Percentiles rank a stretch among this genome's conserved stretches.
phyloP scores from a whole-genome alignment of 2,113 vertebrate species.

The Stigmatopora argus region DNA sequence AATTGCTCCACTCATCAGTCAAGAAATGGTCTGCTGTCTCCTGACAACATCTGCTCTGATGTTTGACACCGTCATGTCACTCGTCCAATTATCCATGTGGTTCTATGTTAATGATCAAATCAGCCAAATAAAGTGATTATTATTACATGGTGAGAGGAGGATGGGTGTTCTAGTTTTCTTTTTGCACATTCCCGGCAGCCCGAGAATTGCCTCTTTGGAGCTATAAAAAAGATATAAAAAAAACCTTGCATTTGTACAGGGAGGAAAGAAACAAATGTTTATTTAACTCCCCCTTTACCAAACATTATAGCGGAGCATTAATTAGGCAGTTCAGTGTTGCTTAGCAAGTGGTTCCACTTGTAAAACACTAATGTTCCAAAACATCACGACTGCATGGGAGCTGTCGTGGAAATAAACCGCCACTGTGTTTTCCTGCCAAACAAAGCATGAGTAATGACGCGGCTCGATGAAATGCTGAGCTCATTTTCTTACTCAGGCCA shows the following conservation, averaged over 20 bases:
- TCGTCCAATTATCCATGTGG: conserved; percentile 30
- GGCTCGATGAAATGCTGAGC: conserved; percentile 15
- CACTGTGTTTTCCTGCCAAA: conserved; percentile 9
- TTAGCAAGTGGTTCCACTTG: conserved; percentile 11
- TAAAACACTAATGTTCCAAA: conserved; percentile 6
- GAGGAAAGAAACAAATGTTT: conserved; percentile 12
- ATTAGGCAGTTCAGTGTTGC: conserved; percentile 19
- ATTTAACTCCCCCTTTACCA: conserved; percentile 5
- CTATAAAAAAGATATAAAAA: conserved; percentile 18
- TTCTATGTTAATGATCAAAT: conserved; percentile 33
- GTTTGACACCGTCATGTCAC: conserved; percentile 13
- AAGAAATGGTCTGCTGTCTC: conserved; percentile 45
- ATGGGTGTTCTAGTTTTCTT: conserved; percentile 8
- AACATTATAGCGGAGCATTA: conserved; percentile 6
- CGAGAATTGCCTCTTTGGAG: conserved; percentile 21
- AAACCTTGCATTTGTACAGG: conserved; percentile 17
- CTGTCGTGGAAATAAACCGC: conserved; percentile 14
- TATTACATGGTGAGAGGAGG: conserved; percentile 24
- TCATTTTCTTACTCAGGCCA: conserved; percentile 29
- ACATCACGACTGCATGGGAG: conserved; percentile 11
- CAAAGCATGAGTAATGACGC: conserved; percentile 12
- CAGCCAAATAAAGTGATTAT: conserved; percentile 45
- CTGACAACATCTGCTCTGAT: conserved; percentile 36
- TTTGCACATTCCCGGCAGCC: background rate
- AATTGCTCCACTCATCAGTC: conserved; percentile 48